Evolutionary conservation across 2,113 vertebrate species (phyloP), one percentile per base, ranked within the genome.

Genomic region (Falco punctatus): DNA sequence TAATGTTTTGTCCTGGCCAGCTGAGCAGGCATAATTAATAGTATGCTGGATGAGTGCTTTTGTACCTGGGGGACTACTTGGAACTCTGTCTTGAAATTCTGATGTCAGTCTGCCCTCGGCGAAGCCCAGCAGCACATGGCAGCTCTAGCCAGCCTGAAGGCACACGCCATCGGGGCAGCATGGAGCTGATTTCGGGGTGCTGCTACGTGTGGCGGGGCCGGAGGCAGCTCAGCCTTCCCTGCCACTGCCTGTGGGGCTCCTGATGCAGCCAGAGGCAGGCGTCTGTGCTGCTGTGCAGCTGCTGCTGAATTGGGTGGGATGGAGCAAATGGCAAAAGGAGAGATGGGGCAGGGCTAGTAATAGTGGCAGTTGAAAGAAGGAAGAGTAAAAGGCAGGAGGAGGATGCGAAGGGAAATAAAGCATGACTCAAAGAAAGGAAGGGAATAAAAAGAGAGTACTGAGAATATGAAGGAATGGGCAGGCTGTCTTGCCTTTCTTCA

Each of bases 21-120:
- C 81, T 91, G 90, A 97, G 94, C 94, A 88, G 93, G 75, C 61
- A 51, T 95, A 94, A 96, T 96, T 93, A 86, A 52, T 44, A 80
- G 79, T 30, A 54, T 0, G 6, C 71, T 59, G 93, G 85, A 59
- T 90, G 96, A 97, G 80, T 74, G 82, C 92, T 78, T 86, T 58
- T 33, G 85, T 88, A 38, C 72, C 96, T 48, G 1, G 35, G 94
- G 92, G 92, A 81, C 67, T 62, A 49, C 90, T 40, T 23, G 32
- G 54, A 62, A 87, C 85, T 77, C 30, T 12, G 19, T 49, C 6
- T 58, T 21, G 71, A 77, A 86, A 13, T 24, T 3, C 18, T 8
- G 20, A 27, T 52, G 89, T 6, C 69, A 33, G 51, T 7, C 86
- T 51, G 72, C 51, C 61, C 90, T 42, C 30, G 2, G 55, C 4